Percentiles rank a stretch among this genome's conserved stretches.
phyloP scores from a whole-genome alignment of 2,113 vertebrate genomes.

The Struthidea cinerea region DNA sequence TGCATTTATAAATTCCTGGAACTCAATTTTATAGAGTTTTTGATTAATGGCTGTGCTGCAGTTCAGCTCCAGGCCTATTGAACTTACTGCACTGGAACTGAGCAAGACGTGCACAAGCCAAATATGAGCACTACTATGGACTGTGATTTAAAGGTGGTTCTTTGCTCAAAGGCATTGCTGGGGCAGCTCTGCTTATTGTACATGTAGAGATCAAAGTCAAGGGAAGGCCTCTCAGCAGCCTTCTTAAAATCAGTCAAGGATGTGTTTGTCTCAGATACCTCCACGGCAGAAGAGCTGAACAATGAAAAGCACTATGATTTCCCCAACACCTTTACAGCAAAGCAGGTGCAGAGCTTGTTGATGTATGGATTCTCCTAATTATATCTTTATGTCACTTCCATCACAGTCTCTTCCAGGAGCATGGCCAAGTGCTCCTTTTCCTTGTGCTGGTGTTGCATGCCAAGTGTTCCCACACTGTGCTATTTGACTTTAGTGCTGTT shows the following conservation, averaged over 20 bases:
- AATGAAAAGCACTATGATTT: background rate
- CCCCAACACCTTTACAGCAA: background rate
- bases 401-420: background rate
- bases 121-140: background rate
- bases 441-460: background rate
- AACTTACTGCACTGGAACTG: constrained; percentile 38
- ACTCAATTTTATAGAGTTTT: constrained; percentile 52
- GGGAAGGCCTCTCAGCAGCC: background rate
- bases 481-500: constrained; percentile 9
- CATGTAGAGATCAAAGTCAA: background rate
- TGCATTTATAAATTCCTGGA: constrained; percentile 56
- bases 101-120: background rate
- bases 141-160: constrained; percentile 7
- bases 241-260: background rate
- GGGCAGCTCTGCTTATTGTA: constrained; percentile 20
- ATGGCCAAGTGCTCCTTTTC: background rate
- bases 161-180: background rate
- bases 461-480: constrained; percentile 11
- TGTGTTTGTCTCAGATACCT: background rate
- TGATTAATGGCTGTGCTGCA: constrained; percentile 44
- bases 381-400: background rate
- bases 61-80: constrained; percentile 17
- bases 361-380: background rate
- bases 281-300: background rate
- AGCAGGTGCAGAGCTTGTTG: background rate